Evolutionary conservation across 1,140 invertebrate species (phyloP).

Genomic region (Halyomorpha halys): DNA sequence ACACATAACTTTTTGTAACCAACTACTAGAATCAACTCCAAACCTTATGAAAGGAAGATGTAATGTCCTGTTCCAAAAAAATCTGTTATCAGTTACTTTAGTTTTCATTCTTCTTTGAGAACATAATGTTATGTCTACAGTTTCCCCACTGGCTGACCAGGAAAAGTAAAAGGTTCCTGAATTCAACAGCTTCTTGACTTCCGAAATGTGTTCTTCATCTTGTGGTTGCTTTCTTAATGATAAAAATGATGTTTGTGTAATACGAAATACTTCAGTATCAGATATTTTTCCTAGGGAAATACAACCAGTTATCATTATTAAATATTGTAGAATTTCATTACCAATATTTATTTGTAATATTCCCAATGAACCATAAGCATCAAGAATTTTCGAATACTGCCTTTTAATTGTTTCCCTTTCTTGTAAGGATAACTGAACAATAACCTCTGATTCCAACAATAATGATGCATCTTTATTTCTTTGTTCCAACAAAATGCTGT

Average conservation of each 20-base stretch:
- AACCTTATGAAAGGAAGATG: constrained; percentile 84
- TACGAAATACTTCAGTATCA: constrained; percentile 86
- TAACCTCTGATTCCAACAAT: constrained; percentile 81
- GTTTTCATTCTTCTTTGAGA: constrained; percentile 75
- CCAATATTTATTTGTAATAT: constrained; percentile 75
- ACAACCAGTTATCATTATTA: constrained; percentile 89
- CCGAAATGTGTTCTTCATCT: constrained; percentile 67
- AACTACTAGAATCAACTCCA: constrained; percentile 75
- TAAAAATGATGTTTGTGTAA: constrained; percentile 82
- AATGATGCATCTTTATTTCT: constrained; percentile 74
- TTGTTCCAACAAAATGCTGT: constrained; percentile 80
- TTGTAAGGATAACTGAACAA: constrained; percentile 65
- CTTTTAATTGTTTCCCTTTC: constrained; percentile 81
- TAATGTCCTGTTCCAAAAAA: constrained; percentile 43
- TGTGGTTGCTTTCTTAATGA: constrained; percentile 70
- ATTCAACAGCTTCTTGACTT: constrained; percentile 80
- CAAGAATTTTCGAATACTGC: constrained; percentile 76
- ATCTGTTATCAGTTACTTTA: constrained; percentile 66
- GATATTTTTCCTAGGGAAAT: constrained; percentile 88
- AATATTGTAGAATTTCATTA: constrained; percentile 70
- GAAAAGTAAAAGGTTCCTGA: constrained; percentile 96
- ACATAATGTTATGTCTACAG: constrained; percentile 77
- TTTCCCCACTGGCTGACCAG: constrained; percentile 49
- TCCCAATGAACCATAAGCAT: constrained; percentile 88
- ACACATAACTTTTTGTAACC: constrained; percentile 90